Conservation (phyloP, 1,140 invertebrate genomes). For the Hermetia illucens region DNA sequence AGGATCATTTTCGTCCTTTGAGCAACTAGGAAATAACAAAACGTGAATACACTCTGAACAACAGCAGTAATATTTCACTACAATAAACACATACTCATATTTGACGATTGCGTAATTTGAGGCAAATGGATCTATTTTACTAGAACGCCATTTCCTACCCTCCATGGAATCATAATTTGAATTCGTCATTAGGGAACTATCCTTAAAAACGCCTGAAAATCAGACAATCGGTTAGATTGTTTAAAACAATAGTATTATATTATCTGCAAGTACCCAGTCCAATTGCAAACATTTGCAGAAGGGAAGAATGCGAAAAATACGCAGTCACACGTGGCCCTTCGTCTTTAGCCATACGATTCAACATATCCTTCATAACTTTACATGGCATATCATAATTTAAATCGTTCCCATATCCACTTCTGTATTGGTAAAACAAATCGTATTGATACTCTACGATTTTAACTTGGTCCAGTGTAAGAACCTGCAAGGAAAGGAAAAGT, state of each 20-base stretch:
- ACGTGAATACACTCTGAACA: too few species aligned
- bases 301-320: conserved; percentile 52
- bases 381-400: conserved; percentile 42
- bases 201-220: too few species aligned
- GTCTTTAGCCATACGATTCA: conserved; percentile 33
- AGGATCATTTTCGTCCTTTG: too few species aligned
- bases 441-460: conserved; percentile 45
- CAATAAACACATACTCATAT: conserved; percentile 9
- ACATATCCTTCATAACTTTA: conserved; percentile 43
- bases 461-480: conserved; percentile 41
- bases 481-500: conserved; percentile 18
- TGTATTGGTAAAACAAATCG: conserved; percentile 51
- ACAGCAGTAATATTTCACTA: too few species aligned
- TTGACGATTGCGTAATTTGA: conserved; percentile 53
- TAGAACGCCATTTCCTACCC: conserved; percentile 50
- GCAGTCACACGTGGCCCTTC: conserved; percentile 39
- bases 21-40: too few species aligned
- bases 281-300: conserved; percentile 39
- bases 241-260: too few species aligned
- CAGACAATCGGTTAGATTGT: too few species aligned
- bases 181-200: conserved; percentile 49
- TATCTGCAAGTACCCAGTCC: conserved; percentile 46
- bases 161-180: conserved; percentile 31
- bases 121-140: conserved; percentile 51
- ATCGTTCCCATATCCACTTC: conserved; percentile 42